Base-by-base conservation (phyloP, 2,113 vertebrate genomes). In the Xiphias gladius region DNA sequence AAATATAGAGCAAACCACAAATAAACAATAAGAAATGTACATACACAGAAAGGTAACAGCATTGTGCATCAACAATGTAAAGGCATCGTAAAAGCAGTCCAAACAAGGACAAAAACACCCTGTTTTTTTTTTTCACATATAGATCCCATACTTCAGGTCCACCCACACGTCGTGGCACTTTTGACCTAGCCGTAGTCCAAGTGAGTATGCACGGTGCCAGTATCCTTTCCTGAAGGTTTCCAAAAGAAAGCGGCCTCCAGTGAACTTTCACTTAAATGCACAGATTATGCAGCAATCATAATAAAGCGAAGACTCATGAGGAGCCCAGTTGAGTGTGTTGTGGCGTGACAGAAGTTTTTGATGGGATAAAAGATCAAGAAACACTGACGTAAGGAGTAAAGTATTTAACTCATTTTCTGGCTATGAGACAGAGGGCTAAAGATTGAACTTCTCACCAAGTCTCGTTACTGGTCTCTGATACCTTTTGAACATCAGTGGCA, bases 401-500 rank as follows among this genome's bases (percentile, higher is more conserved):
- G 43, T n/a, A n/a, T n/a, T n/a, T 39, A 30, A 39, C 37, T 39
- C 5, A 39, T 39, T 39, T 39, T 39, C 37, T 39, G 26, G 35
- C 13, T 16, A 12, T 10, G 11, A 22, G 50, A 68, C 74, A 7
- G 20, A 57, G 46, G 22, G 52, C 68, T 24, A 69, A 69, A 88
- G 74, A 76, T 82, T 79, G 37, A 80, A 73, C 59, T 76, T 72
- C 58, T 80, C 76, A 73, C 79, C 78, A 66, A 17, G 32, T 76
- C 82, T 88, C 69, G 87, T 90, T 82, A 77, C 82, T 63, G 80
- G 28, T 55, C 63, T 65, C 75, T n/a, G n/a, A 30, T 82, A 73
- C 67, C 72, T 82, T 86, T 62, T 80, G 46, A 89, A 80, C 84
- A 85, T 70, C 85, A 75, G 81, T 55, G 78, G 69, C 84, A 85